Percentiles rank a stretch among this genome's conserved stretches.
These are phyloP conservation scores for Cyphomyrus plagiostoma DNA, from an alignment of 2,113 vertebrate genomes.

Conservation along the genomic window DNA sequence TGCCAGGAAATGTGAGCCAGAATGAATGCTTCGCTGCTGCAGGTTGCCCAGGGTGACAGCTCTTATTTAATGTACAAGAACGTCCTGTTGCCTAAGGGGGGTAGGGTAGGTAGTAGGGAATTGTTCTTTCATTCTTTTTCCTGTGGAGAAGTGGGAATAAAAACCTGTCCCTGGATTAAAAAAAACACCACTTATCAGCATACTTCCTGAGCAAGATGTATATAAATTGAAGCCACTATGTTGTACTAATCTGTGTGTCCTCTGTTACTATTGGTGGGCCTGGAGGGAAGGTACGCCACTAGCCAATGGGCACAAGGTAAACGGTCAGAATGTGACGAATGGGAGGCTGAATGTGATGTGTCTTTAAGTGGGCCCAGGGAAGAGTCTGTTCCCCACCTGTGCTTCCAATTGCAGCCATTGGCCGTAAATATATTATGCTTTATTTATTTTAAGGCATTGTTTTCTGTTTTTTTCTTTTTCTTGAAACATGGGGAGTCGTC, in stretches of 20 bases:
- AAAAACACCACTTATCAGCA: slow-evolving; percentile 7
- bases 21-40: slow-evolving; percentile 97
- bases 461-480: slow-evolving; percentile 38
- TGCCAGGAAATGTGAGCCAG: slow-evolving; percentile 98
- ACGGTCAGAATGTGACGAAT: background rate
- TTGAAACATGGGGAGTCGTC: slow-evolving; percentile 49
- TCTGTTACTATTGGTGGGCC: background rate
- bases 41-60: slow-evolving; percentile 98
- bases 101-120: slow-evolving; percentile 34
- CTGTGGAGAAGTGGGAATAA: slow-evolving; percentile 15
- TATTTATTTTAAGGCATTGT: slow-evolving; percentile 70
- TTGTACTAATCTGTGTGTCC: background rate
- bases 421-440: slow-evolving; percentile 61
- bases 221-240: background rate
- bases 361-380: background rate
- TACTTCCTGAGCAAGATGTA: slow-evolving; percentile 25
- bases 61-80: slow-evolving; percentile 99
- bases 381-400: slow-evolving; percentile 53
- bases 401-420: slow-evolving; percentile 52
- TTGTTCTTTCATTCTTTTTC: slow-evolving; percentile 14
- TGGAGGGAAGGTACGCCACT: background rate
- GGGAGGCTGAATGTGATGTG: background rate
- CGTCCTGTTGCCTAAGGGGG: slow-evolving; percentile 88
- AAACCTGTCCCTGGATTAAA: slow-evolving; percentile 14
- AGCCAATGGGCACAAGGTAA: slow-evolving; percentile 1